phyloP scores from a whole-genome alignment of 1,140 invertebrate genomes.

The Zaprionus gabonicus region DNA sequence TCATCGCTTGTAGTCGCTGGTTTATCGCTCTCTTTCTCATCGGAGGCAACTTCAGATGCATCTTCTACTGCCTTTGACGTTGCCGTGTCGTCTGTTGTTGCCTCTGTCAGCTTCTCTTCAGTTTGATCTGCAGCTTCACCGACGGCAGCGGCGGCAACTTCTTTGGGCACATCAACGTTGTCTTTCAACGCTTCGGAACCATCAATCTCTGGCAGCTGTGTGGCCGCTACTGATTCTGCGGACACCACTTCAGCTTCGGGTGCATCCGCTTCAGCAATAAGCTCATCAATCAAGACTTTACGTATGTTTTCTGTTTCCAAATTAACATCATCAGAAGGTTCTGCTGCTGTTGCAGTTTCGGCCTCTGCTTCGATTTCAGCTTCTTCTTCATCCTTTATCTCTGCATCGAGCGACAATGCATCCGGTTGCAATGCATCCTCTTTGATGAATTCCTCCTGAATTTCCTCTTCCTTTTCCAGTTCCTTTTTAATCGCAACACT shows the following conservation, averaged over 20 bases:
- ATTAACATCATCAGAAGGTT: constrained; percentile 53
- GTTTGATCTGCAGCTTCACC: constrained; percentile 10
- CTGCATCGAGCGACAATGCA: neutral
- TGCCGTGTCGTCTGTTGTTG: neutral
- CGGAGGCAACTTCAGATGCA: neutral
- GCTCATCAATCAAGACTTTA: constrained; percentile 63
- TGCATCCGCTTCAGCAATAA: constrained; percentile 62
- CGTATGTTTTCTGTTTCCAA: constrained; percentile 64
- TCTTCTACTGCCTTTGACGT: constrained; percentile 13
- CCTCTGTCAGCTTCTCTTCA: neutral
- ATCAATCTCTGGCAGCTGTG: constrained; percentile 25
- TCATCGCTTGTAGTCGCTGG: constrained; percentile 38
- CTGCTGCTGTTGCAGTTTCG: neutral
- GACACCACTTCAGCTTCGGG: constrained; percentile 22
- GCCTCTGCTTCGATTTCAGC: neutral
- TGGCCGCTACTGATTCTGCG: constrained; percentile 4
- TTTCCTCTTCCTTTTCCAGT: constrained; percentile 45
- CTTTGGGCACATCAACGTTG: constrained; percentile 1
- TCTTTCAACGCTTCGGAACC: constrained; percentile 10
- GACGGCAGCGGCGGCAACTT: neutral
- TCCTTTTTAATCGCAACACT: constrained; percentile 22
- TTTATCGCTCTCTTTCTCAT: constrained; percentile 32
- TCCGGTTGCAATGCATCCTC: constrained; percentile 38
- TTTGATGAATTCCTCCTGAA: constrained; percentile 62
- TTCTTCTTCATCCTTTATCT: neutral